Evolutionary conservation across 2,113 vertebrate species (phyloP).

Genomic region (Corythaixoides concolor): DNA sequence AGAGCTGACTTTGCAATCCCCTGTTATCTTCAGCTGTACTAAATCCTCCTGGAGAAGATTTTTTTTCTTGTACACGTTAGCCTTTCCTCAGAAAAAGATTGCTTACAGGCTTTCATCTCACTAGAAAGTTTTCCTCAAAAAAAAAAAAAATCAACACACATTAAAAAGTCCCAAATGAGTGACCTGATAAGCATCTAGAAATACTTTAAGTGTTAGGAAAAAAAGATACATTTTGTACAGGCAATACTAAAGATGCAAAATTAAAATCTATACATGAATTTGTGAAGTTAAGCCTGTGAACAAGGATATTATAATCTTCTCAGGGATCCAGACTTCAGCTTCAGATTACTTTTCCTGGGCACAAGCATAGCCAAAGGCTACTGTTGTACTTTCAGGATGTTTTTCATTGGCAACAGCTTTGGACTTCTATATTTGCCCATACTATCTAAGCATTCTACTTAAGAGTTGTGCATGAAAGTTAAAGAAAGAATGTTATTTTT

Average conservation of each 20-base stretch:
- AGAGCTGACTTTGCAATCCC: not conserved
- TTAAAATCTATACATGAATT: not conserved
- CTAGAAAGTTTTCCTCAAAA: not conserved
- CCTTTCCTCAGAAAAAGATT: not conserved
- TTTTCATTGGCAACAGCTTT: not conserved
- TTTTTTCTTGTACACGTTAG: not conserved
- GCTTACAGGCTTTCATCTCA: not conserved
- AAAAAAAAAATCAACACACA: not conserved
- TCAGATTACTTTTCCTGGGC: not conserved
- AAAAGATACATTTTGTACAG: not conserved
- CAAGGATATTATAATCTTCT: not conserved
- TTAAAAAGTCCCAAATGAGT: not conserved
- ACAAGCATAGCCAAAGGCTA: not conserved
- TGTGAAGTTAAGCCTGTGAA: not conserved
- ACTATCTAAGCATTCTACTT: not conserved
- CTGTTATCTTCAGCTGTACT: not conserved
- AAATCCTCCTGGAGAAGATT: not conserved
- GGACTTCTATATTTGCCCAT: not conserved
- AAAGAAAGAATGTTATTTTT: not conserved
- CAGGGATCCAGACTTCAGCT: not conserved
- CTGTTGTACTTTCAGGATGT: not conserved
- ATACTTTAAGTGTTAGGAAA: not conserved
- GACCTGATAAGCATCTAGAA: not conserved
- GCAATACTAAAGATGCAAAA: not conserved
- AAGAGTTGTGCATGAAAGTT: not conserved